These are phyloP conservation scores for Manduca sexta DNA, from an alignment of 1,140 invertebrate genomes.

Conservation along the genomic window DNA sequence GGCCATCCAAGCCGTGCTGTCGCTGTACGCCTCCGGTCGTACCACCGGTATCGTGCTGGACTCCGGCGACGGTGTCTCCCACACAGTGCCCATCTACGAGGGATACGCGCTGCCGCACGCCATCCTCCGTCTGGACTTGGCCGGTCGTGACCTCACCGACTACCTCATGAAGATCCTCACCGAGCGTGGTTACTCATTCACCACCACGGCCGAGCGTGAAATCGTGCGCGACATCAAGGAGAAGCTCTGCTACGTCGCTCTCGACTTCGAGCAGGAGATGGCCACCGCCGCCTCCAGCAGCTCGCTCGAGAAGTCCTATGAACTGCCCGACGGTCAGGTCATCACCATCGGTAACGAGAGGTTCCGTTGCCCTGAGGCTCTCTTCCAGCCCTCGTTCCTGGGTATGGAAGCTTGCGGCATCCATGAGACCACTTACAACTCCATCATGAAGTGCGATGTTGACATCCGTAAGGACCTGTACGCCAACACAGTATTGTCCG, in stretches of 20 bases:
- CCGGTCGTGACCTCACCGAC: constrained; percentile 90
- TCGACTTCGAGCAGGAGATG: constrained; percentile 97
- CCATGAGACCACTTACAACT: constrained; percentile 91
- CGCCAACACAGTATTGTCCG: constrained; percentile 93
- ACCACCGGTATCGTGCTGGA: constrained; percentile 93
- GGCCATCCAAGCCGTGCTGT: constrained; percentile 88
- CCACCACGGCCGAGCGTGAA: constrained; percentile 89
- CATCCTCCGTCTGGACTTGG: constrained; percentile 90
- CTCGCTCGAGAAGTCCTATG: constrained; percentile 90
- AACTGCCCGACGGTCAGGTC: constrained; percentile 91
- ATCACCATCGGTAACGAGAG: constrained; percentile 96
- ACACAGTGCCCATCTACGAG: constrained; percentile 93
- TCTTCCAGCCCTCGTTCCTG: constrained; percentile 93
- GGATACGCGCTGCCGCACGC: constrained; percentile 90
- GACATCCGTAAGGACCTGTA: constrained; percentile 96
- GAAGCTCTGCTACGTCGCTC: constrained; percentile 92
- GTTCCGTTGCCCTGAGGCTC: constrained; percentile 93
- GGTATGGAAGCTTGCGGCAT: constrained; percentile 90
- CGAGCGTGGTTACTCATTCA: constrained; percentile 87
- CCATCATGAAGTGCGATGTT: constrained; percentile 95
- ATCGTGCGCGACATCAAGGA: constrained; percentile 96
- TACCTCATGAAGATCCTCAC: constrained; percentile 95
- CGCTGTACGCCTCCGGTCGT: constrained; percentile 91
- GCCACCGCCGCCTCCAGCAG: constrained; percentile 90
- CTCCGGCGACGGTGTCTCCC: constrained; percentile 91